phyloP scores from a whole-genome alignment of 2,797 vertebrate genomes.

The Eulemur coronatus region DNA sequence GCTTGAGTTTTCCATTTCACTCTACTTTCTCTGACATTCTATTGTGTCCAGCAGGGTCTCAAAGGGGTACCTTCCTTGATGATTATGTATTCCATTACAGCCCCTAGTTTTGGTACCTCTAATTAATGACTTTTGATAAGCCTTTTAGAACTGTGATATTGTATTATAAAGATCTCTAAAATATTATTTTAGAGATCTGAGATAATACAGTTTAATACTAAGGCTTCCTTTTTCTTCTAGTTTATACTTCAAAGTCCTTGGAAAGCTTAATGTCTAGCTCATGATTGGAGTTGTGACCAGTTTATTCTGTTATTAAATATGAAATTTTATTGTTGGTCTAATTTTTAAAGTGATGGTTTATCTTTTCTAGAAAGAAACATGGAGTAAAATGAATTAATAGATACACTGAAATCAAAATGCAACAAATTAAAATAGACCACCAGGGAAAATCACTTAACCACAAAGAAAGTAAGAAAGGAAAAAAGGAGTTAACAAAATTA shows the following conservation, averaged over 20 bases:
- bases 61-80: background rate
- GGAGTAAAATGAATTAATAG: background rate
- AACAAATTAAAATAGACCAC: background rate
- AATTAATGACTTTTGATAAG: background rate
- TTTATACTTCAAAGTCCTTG: background rate
- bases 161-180: background rate
- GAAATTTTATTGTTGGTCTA: background rate
- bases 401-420: background rate
- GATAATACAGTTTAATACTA: background rate
- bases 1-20: background rate
- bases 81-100: background rate
- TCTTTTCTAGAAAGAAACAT: background rate
- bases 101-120: background rate
- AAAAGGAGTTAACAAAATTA: background rate
- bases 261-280: background rate
- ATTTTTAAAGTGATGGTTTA: background rate
- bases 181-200: background rate
- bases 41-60: background rate
- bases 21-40: background rate
- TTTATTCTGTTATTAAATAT: background rate
- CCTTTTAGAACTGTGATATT: background rate
- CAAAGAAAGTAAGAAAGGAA: background rate
- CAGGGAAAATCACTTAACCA: background rate
- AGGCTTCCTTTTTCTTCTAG: background rate
- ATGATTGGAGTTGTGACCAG: background rate